Base-by-base conservation (phyloP, 1,140 invertebrate species). In the Drosophila tsacasi region DNA sequence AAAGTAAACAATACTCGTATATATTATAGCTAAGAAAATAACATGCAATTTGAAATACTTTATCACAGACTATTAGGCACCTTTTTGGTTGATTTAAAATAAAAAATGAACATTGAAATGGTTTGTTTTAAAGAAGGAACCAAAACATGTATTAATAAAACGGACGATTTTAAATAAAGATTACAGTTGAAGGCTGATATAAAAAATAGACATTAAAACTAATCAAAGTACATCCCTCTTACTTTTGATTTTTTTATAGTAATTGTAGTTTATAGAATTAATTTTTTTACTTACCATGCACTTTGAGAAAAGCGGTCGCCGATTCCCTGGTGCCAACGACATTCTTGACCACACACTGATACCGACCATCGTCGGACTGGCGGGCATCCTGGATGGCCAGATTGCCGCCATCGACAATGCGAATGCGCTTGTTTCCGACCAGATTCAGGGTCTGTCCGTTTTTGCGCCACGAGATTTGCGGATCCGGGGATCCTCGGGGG, bases 291-390 rank as follows among this genome's bases (percentile, higher is more conserved):
- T 95, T 94, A 98, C 97, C 97, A 84, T 97, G 95, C 83, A 98
- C 97, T 93, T 95, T 95, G 13, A 98, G 94, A 57, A 95, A 94
- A 4, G 97, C 97, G 1, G 95, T 94, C 2, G 94, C 92, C 19
- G 97, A 97, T 91, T 97, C 96, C 78, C 97, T 94, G 8, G 95
- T 95, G 30, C 97, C 97, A 5, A 96, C 97, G 21, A 96, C 95
- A 93, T 98, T 98, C 83, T 95, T 95, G 1, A 97, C 97, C 21
- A 97, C 94, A 91, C 97, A 98, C 76, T 96, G 95, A 92, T 98
- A 98, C 66, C 95, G 94, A 9, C 97, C 97, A 77, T 96, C 96
- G 91, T 98, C 97, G 19, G 95, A 95, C 89, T 96, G 95, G 60
- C 96, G 94, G 0, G 96, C 95, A 91, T 97, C 96, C 87, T 96